A percentile compares a stretch with the other conserved stretches of the same genome.
Conservation (phyloP, 2,113 vertebrate species). For the Danio rerio region GRCz12tu NC_133190.1:31777501-31778000, state of each 20-base stretch:
- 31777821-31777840: too few species aligned
- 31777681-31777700: not conserved
- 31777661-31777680: too few species aligned
- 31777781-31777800: conserved; percentile 1
- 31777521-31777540: not conserved
- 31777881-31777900: too few species aligned
- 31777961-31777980: too few species aligned
- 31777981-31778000: too few species aligned
- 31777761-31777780: conserved; percentile 35
- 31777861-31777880: too few species aligned
- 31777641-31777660: too few species aligned
- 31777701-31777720: not conserved
- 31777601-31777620: conserved; percentile 13
- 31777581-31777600: not conserved
- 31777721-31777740: conserved; percentile 4
- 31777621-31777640: not conserved
- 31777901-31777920: too few species aligned
- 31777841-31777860: too few species aligned
- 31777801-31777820: not conserved
- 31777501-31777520: too few species aligned
- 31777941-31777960: too few species aligned
- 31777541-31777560: not conserved
- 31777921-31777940: too few species aligned
- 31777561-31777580: not conserved
- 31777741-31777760: not conserved